Evolutionary conservation across 2,888 invertebrate genomes (phyloP).

Genomic region (Nasonia oneida): DNA sequence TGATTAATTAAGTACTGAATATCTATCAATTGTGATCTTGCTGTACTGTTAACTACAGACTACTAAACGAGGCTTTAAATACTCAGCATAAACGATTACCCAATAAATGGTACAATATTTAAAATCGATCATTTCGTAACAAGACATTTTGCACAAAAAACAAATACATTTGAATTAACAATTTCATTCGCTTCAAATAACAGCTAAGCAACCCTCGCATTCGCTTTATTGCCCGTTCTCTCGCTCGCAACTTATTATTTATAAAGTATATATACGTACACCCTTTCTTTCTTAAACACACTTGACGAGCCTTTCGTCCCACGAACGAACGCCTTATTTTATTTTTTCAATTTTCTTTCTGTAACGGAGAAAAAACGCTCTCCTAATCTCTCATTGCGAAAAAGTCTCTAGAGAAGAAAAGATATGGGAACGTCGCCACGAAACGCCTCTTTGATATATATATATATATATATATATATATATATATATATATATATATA

Average conservation of each 20-base stretch:
- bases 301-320: slow-evolving; percentile 58
- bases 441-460: slow-evolving; percentile 7
- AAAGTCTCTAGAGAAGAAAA: slow-evolving; percentile 29
- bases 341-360: slow-evolving; percentile 22
- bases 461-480: slow-evolving; percentile 14
- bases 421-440: slow-evolving; percentile 4
- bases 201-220: slow-evolving; percentile 55
- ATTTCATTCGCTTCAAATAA: slow-evolving; percentile 37
- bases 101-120: not conserved
- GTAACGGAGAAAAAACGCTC: not conserved
- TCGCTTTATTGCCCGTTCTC: slow-evolving; percentile 58
- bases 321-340: slow-evolving; percentile 43
- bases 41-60: not conserved
- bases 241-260: slow-evolving; percentile 52
- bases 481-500: slow-evolving; percentile 11
- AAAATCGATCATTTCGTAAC: not conserved
- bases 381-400: slow-evolving; percentile 13
- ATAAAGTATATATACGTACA: slow-evolving; percentile 46
- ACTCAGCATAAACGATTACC: not conserved
- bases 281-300: slow-evolving; percentile 49
- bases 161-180: not conserved
- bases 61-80: slow-evolving; percentile 21
- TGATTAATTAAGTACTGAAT: slow-evolving; percentile 34
- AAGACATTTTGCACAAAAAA: not conserved
- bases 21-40: not conserved